phyloP scores from a whole-genome alignment of 2,113 vertebrate species.

The Stigmatopora nigra region DNA sequence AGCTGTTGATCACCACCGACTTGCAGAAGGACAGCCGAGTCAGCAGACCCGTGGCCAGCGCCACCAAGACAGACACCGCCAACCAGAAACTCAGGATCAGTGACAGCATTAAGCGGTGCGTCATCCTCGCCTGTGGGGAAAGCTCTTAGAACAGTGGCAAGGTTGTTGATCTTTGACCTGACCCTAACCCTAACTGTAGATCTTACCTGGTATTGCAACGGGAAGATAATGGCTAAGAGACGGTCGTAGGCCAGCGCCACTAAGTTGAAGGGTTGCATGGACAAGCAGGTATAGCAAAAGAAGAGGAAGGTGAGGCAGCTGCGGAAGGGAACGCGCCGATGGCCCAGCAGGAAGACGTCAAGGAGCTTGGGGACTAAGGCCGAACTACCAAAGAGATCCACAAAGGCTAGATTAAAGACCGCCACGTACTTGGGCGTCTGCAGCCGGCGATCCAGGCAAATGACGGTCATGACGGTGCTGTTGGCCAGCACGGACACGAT shows the following conservation, averaged over 20 bases:
- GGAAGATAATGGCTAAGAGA: conserved; percentile 63
- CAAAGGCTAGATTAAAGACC: conserved; percentile 65
- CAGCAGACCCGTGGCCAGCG: conserved; percentile 27
- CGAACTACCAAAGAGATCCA: conserved; percentile 56
- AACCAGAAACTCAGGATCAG: conserved; percentile 48
- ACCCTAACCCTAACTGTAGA: too few species aligned
- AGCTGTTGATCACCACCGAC: conserved; percentile 58
- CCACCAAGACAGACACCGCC: conserved; percentile 7
- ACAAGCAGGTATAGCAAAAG: conserved; percentile 58
- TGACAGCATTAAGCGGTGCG: conserved; percentile 45
- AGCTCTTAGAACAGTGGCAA: too few species aligned
- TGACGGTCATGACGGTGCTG: conserved; percentile 48
- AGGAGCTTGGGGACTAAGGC: conserved; percentile 63
- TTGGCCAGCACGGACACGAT: conserved; percentile 56
- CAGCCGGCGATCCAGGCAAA: conserved; percentile 47
- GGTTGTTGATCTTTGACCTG: too few species aligned
- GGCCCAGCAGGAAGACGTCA: conserved; percentile 59
- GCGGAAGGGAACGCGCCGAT: conserved; percentile 47
- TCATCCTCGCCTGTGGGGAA: conserved; percentile 31
- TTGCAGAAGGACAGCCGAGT: conserved; percentile 61
- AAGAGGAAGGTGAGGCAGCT: conserved; percentile 57
- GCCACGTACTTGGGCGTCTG: conserved; percentile 64
- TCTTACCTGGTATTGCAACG: conserved; percentile 49
- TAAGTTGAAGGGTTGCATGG: conserved; percentile 63
- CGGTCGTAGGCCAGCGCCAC: conserved; percentile 63